These are phyloP conservation scores for Babylonia areolata DNA, from an alignment of 1,140 invertebrate genomes.

Conservation along the genomic window DNA sequence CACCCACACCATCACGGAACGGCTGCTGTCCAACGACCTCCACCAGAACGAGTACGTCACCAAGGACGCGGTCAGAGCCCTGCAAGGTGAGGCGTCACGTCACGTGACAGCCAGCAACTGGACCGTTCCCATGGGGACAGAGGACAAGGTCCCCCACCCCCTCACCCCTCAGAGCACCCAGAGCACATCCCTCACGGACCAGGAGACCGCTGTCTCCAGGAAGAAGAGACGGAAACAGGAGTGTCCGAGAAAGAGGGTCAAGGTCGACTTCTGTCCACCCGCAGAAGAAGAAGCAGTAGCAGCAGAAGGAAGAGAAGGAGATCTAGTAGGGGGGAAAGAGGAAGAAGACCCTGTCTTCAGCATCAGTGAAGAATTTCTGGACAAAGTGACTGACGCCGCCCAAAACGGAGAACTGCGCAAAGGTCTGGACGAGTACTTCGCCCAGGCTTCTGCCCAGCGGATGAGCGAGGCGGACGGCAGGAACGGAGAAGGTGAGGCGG, in stretches of 20 bases:
- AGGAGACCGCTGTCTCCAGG: not conserved
- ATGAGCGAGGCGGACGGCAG: not conserved
- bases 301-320: too few species aligned
- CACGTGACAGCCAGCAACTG: not conserved
- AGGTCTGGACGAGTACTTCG: not conserved
- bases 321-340: too few species aligned
- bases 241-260: not conserved
- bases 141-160: not conserved
- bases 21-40: not conserved
- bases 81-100: not conserved
- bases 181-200: too few species aligned
- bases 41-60: not conserved
- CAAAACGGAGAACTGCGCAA: not conserved
- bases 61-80: not conserved
- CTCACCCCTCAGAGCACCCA: not conserved
- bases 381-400: not conserved
- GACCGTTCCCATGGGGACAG: not conserved
- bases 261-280: not conserved
- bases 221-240: conserved; percentile 7
- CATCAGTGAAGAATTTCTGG: not conserved
- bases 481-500: not conserved
- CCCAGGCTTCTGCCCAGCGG: not conserved
- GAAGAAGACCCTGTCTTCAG: not conserved
- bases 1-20: not conserved
- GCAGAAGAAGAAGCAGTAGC: not conserved